A percentile compares a stretch with the other conserved stretches of the same genome.
Evolutionary conservation across 2,113 vertebrate genomes (phyloP).

Genomic region (Phyllostomus hastatus): DNA sequence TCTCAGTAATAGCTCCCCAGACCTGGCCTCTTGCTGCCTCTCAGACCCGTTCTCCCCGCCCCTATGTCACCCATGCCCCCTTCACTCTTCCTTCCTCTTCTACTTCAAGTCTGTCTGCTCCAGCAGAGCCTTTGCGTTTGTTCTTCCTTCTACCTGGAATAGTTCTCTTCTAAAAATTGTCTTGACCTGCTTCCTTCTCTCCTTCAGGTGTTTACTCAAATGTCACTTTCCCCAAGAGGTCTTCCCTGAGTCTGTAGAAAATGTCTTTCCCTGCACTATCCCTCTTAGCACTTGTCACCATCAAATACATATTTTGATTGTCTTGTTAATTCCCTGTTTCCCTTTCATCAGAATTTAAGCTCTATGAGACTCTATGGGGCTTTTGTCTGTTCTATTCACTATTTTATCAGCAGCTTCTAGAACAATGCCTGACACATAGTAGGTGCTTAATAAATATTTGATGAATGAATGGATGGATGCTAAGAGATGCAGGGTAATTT

Average conservation of each 20-base stretch:
- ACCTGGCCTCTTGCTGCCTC: not conserved
- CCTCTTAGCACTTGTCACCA: not conserved
- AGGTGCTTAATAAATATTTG: not conserved
- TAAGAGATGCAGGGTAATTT: not conserved
- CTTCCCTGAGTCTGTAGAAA: not conserved
- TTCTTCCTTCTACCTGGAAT: not conserved
- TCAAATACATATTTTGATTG: not conserved
- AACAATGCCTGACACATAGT: not conserved
- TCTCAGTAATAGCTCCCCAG: not conserved
- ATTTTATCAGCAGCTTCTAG: not conserved
- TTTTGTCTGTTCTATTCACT: not conserved
- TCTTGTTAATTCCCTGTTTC: not conserved
- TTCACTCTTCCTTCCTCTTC: not conserved
- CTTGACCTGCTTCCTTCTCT: not conserved
- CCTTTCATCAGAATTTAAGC: not conserved
- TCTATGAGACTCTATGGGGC: not conserved
- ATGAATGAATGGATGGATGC: not conserved
- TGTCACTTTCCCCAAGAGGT: not conserved
- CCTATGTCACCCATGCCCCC: not conserved
- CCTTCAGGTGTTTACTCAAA: not conserved
- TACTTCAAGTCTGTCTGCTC: not conserved
- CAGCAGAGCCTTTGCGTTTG: not conserved
- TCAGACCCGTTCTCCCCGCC: not conserved
- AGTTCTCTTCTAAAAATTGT: not conserved
- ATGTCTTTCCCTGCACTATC: not conserved